phyloP scores from a whole-genome alignment of 2,797 vertebrate genomes.

The Rhinophrynus dorsalis region DNA sequence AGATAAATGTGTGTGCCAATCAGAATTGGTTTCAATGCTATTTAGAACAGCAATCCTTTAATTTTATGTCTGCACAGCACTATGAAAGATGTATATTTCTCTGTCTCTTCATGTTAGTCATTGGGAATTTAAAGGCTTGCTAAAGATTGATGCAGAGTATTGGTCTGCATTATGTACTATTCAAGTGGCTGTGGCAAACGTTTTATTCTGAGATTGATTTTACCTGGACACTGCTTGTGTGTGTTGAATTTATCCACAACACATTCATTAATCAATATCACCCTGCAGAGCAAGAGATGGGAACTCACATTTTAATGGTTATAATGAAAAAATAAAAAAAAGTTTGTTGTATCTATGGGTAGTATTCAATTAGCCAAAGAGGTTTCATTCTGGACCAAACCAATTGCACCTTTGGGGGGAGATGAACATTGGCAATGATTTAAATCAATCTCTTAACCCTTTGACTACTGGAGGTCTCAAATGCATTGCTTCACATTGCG shows the following conservation, averaged over 20 bases:
- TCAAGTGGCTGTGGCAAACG: constrained; percentile 42
- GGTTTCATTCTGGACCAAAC: too few relatives aligned
- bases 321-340: too few relatives aligned
- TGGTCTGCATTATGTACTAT: constrained; percentile 31
- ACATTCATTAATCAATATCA: constrained; percentile 48
- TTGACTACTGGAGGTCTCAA: too few relatives aligned
- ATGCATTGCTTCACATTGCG: too few relatives aligned
- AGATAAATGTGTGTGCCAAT: constrained; percentile 49
- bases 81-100: constrained; percentile 32
- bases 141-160: constrained; percentile 19
- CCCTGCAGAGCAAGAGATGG: constrained; percentile 15
- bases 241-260: constrained; percentile 40
- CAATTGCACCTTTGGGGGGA: too few relatives aligned
- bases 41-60: constrained; percentile 30
- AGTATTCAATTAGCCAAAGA: too few relatives aligned
- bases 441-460: too few relatives aligned
- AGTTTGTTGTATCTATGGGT: too few relatives aligned
- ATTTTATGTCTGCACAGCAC: constrained; percentile 27
- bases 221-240: constrained; percentile 46
- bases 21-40: constrained; percentile 18
- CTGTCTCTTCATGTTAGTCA: constrained; percentile 25
- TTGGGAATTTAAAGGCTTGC: constrained; percentile 12
- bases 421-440: too few relatives aligned
- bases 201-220: constrained; percentile 46
- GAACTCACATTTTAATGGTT: neutral